phyloP scores from a whole-genome alignment of 92 coral and sea anemone species.

The Ricordea florida region DNA sequence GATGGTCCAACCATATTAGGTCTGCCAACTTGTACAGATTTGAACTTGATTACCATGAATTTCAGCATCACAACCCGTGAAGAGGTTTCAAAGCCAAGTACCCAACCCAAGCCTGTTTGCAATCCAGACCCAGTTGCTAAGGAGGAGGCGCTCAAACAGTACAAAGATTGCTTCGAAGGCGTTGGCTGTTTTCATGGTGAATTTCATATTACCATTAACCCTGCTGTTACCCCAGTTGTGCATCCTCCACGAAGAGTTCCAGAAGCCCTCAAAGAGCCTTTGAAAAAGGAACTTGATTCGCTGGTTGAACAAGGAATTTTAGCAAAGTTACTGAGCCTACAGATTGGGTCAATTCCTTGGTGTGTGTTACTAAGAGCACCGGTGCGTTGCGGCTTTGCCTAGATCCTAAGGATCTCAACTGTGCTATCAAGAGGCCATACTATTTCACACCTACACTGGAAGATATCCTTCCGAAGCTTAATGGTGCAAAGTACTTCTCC shows the following conservation, averaged over 20 bases:
- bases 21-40: slow-evolving; percentile 51
- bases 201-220: slow-evolving; percentile 59
- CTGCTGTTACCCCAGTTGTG: slow-evolving; percentile 53
- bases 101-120: background rate
- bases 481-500: slow-evolving; percentile 65
- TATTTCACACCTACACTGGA: slow-evolving; percentile 72
- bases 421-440: slow-evolving; percentile 65
- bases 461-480: slow-evolving; percentile 64
- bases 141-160: slow-evolving; percentile 42
- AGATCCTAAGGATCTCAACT: slow-evolving; percentile 69
- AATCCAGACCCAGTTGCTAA: slow-evolving; percentile 53
- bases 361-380: slow-evolving; percentile 56
- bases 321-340: slow-evolving; percentile 62
- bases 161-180: slow-evolving; percentile 49
- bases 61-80: slow-evolving; percentile 31
- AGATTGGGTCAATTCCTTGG: slow-evolving; percentile 72
- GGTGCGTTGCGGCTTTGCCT: slow-evolving; percentile 61
- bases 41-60: slow-evolving; percentile 64
- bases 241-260: slow-evolving; percentile 69
- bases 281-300: slow-evolving; percentile 61
- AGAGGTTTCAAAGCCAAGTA: background rate
- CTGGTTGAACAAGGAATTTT: slow-evolving; percentile 65
- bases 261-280: slow-evolving; percentile 69
- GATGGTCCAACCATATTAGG: slow-evolving; percentile 69
- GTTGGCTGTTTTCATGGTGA: slow-evolving; percentile 65